These are phyloP conservation scores for Tetrax tetrax DNA, from an alignment of 2,113 vertebrate genomes.

Conservation along the genomic window DNA sequence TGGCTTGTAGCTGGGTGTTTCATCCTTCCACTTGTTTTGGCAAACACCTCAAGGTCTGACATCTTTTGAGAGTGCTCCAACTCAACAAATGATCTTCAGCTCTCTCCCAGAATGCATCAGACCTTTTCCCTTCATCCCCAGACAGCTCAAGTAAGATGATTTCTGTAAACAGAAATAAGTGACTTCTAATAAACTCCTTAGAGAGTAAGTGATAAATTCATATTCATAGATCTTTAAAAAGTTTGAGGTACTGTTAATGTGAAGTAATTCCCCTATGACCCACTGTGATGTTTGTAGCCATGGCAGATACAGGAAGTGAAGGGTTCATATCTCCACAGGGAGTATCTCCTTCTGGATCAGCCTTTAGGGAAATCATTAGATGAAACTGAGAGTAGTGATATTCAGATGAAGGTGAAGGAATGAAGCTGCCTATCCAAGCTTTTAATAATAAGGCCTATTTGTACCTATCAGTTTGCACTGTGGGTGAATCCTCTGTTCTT, in stretches of 20 bases:
- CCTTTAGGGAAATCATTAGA: not conserved
- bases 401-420: not conserved
- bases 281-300: not conserved
- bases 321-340: not conserved
- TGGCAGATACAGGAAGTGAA: not conserved
- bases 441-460: not conserved
- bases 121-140: not conserved
- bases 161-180: not conserved
- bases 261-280: not conserved
- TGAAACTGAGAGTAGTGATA: not conserved
- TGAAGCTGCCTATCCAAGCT: not conserved
- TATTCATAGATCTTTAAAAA: not conserved
- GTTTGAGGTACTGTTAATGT: not conserved
- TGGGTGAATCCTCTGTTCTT: not conserved
- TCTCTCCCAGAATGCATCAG: not conserved
- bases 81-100: not conserved
- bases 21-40: not conserved
- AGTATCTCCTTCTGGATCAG: not conserved
- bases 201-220: not conserved
- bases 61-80: not conserved
- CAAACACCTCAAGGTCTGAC: not conserved
- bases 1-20: not conserved
- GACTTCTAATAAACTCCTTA: not conserved
- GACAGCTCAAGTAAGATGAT: accelerated
- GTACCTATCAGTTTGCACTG: not conserved